Evolutionary conservation across 2,113 vertebrate genomes (phyloP), one percentile per base, ranked within the genome.

Genomic region (Zeus faber): DNA sequence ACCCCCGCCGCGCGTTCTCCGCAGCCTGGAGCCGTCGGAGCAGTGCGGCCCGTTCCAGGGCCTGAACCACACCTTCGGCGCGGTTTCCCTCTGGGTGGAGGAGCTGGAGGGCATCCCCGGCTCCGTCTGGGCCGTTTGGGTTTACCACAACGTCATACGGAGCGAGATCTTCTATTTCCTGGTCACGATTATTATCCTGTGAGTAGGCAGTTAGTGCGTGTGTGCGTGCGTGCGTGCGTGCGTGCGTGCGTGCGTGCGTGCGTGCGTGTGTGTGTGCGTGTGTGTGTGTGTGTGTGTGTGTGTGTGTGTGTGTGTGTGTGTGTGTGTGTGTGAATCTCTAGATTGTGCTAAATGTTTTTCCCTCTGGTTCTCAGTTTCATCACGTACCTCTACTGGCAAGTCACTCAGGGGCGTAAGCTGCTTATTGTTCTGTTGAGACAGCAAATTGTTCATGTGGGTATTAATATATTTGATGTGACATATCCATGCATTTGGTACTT

Each of bases 391-490:
- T 91, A 94, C 80, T 93, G 89, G 91, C 81, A 98, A 87, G 83
- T 99, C 68, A 86, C 85, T 69, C 72, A 88, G 61, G 95, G 91
- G 59, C 92, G 92, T 70, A 95, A 88, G 82, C 74, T 85, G 21
- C 88, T 90, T 70, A 89, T 84, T 50, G 60, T 49, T 60, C 75
- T 77, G 3, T 84, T 99, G 33, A 79, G 4, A 14, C 65, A 92
- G 53, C 93, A 93, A 71, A 93, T 99, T 44, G 33, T 76, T 5
- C 93, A 97, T n/a, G 97, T 98, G 86, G 93, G 95, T 90, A 55
- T 37, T 37, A 4, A 23, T 18, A n/a, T n/a, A 9, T 10, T 31
- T 31, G 11, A 37, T 14, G 33, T 37, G 13, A 14, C 2, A 37
- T n/a, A n/a, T n/a, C n/a, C n/a, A n/a, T n/a, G 33, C 33, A 9